Conservation (phyloP, 1,140 invertebrate genomes). For the Acromyrmex charruanus region DNA sequence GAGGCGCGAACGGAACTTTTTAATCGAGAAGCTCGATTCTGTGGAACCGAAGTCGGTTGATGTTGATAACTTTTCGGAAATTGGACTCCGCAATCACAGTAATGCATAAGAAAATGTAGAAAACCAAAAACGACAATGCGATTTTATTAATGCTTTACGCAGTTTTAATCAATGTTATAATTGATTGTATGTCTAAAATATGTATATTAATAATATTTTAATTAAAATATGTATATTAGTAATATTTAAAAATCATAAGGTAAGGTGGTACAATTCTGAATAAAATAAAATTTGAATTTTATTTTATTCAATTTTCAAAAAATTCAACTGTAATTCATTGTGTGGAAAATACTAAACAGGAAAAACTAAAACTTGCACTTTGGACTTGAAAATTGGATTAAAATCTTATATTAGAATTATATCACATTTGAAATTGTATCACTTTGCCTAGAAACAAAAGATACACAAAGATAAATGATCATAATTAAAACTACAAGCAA, state of each 20-base stretch:
- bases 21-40: constrained; percentile 23
- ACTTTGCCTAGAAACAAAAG: not conserved
- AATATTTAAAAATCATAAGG: too few species aligned
- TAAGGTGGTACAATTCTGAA: too few species aligned
- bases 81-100: not conserved
- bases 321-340: too few species aligned
- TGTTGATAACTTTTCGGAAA: constrained; percentile 21
- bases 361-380: too few species aligned
- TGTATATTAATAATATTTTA: too few species aligned
- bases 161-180: not conserved
- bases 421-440: too few species aligned
- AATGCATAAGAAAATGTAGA: not conserved
- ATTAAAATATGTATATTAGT: too few species aligned
- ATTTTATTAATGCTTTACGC: not conserved
- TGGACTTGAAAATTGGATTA: too few species aligned
- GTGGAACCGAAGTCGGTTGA: constrained; percentile 23
- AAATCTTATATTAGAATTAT: too few species aligned
- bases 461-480: not conserved
- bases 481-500: not conserved
- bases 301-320: too few species aligned
- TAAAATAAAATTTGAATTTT: too few species aligned
- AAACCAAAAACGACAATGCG: not conserved
- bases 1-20: constrained; percentile 28
- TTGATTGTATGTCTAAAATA: not conserved
- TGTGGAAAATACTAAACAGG: too few species aligned